Evolutionary conservation across 2,113 vertebrate genomes (phyloP).

Genomic region (Tyto alba): DNA sequence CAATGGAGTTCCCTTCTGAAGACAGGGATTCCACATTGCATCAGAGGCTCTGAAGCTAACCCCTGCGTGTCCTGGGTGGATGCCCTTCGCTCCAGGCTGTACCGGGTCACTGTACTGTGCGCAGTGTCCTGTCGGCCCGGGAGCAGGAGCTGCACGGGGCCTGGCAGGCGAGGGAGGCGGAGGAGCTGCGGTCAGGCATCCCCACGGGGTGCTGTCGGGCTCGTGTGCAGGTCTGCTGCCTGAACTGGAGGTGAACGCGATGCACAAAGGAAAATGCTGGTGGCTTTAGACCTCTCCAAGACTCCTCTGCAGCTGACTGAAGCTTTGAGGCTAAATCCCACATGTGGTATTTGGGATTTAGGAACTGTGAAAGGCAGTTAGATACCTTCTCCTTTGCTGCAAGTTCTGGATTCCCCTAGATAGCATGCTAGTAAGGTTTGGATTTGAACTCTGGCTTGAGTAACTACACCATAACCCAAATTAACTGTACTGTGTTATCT

Average conservation of each 20-base stretch:
- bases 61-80: too few relatives aligned
- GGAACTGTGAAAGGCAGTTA: neutral
- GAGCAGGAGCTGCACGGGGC: neutral
- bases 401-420: neutral
- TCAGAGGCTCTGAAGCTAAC: neutral
- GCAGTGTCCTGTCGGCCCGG: neutral
- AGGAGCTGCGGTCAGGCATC: neutral
- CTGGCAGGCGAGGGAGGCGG: neutral
- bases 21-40: neutral
- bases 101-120: neutral
- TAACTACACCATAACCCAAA: slow-evolving; percentile 11
- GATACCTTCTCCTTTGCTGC: neutral
- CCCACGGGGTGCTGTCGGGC: neutral
- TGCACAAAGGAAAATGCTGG: neutral
- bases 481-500: slow-evolving; percentile 49
- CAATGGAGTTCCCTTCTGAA: neutral
- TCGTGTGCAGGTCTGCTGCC: neutral
- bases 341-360: neutral
- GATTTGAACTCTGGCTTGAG: neutral
- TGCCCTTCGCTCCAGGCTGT: neutral
- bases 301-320: neutral
- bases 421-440: neutral
- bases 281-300: neutral
- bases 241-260: neutral
- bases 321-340: neutral